Percentiles rank a stretch among this genome's conserved stretches.
Evolutionary conservation across 1,140 invertebrate species (phyloP).

Genomic region (Maniola jurtina): DNA sequence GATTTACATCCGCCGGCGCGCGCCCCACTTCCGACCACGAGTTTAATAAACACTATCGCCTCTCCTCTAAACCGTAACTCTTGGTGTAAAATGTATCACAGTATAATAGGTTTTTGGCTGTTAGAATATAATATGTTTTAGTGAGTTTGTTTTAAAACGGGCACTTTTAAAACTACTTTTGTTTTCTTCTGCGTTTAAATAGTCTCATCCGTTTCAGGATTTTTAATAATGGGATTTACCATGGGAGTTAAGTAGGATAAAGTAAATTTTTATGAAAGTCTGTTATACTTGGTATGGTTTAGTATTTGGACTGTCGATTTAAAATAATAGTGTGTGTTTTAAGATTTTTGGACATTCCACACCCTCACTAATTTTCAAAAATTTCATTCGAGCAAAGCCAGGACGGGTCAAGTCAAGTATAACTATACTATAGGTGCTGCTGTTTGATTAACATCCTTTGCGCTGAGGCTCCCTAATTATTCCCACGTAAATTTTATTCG

Average conservation of each 20-base stretch:
- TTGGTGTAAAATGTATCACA: slow-evolving; percentile 11
- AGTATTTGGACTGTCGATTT: too few species aligned
- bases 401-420: not conserved
- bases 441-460: slow-evolving; percentile 18
- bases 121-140: not conserved
- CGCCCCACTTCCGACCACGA: slow-evolving; percentile 14
- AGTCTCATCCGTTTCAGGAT: too few species aligned
- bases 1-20: slow-evolving; percentile 62
- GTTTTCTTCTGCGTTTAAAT: too few species aligned
- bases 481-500: slow-evolving; percentile 43
- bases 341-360: too few species aligned
- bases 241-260: too few species aligned
- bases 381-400: not conserved
- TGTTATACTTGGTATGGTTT: too few species aligned
- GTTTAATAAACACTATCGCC: slow-evolving; percentile 27
- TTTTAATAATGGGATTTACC: too few species aligned
- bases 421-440: not conserved
- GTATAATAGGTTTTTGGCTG: not conserved
- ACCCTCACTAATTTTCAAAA: not conserved
- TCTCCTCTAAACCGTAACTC: slow-evolving; percentile 5
- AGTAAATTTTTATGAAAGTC: too few species aligned
- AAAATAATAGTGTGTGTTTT: too few species aligned
- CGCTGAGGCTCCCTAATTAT: slow-evolving; percentile 14
- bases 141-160: too few species aligned
- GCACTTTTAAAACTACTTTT: too few species aligned